A percentile compares a stretch with the other conserved stretches of the same genome.
Conservation (phyloP, 92 coral and sea anemone species). For the Porites cylindrica region DNA sequence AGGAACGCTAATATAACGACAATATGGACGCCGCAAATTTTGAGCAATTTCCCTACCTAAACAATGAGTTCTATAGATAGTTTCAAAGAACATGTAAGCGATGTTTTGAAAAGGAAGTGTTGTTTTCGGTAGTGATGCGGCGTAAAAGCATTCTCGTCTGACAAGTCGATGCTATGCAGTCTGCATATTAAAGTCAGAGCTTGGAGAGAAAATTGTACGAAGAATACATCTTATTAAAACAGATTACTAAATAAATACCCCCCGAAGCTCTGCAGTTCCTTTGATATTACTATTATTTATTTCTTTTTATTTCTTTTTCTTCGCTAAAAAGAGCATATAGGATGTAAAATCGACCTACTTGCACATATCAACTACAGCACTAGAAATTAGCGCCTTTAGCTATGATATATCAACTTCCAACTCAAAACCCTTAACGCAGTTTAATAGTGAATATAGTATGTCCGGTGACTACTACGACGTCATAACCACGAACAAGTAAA, state of each 20-base stretch:
- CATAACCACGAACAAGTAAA: not conserved
- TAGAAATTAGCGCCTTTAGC: constrained; percentile 4
- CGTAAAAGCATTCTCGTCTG: not conserved
- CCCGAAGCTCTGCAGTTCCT: not conserved
- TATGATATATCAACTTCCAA: constrained; percentile 10
- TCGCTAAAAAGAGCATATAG: not conserved
- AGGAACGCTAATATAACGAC: not conserved
- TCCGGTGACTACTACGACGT: constrained; percentile 2
- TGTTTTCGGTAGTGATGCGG: not conserved
- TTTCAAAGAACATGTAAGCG: constrained; percentile 3
- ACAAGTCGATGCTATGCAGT: not conserved
- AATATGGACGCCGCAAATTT: constrained; percentile 1
- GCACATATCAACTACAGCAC: not conserved
- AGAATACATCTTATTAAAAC: not conserved
- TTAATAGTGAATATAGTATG: not conserved
- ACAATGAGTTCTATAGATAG: not conserved
- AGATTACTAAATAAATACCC: not conserved
- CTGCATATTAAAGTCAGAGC: not conserved
- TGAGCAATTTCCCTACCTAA: not conserved
- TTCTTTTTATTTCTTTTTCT: not conserved
- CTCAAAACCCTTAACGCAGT: constrained; percentile 13
- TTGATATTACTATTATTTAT: not conserved
- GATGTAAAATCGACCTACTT: not conserved
- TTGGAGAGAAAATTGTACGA: not conserved
- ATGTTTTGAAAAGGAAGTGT: constrained; percentile 6